Evolutionary conservation across 2,888 invertebrate species (phyloP).

Genomic region (Steromphala cineraria): DNA sequence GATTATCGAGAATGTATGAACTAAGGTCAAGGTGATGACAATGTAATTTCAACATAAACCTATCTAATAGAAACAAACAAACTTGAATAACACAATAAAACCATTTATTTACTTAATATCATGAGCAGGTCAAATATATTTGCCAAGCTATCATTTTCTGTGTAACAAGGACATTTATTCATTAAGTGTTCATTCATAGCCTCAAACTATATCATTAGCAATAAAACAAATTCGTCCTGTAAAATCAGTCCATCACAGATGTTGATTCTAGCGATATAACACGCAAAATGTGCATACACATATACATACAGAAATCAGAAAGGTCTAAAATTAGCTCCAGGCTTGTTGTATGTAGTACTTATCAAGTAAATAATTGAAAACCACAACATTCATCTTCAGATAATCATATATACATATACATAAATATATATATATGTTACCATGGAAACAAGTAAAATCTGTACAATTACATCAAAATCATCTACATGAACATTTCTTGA

Average conservation of each 20-base stretch:
- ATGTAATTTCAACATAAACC: no score
- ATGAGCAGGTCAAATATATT: neutral
- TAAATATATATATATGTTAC: no score
- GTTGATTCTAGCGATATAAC: no score
- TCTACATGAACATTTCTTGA: neutral
- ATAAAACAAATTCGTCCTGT: no score
- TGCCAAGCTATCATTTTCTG: neutral
- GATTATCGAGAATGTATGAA: no score
- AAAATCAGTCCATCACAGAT: no score
- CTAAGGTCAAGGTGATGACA: no score
- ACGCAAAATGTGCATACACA: neutral
- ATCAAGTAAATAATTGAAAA: neutral
- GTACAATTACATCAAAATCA: neutral
- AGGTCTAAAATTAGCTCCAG: neutral
- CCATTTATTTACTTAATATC: neutral
- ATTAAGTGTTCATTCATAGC: no score
- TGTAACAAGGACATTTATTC: no score
- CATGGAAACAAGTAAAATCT: neutral
- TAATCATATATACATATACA: no score
- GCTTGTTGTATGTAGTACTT: neutral
- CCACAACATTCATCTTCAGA: neutral
- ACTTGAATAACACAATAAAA: neutral
- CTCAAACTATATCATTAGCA: no score
- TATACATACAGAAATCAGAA: neutral
- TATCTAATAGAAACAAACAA: no score